phyloP scores from a whole-genome alignment of 2,797 vertebrate genomes.

The Cuculus canorus region DNA sequence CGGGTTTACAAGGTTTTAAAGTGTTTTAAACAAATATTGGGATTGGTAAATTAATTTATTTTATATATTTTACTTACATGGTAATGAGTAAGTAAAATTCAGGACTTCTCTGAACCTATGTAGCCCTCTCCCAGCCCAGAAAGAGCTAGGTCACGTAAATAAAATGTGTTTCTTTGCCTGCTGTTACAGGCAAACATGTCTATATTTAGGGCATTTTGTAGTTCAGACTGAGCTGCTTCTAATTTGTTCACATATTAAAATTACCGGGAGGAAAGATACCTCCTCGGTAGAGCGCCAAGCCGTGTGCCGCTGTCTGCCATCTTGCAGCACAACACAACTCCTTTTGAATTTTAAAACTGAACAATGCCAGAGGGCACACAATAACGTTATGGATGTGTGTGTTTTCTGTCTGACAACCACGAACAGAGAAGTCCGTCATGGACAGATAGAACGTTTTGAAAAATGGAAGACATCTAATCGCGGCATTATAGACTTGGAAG shows the following conservation, averaged over 20 bases:
- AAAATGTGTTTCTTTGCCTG: background rate
- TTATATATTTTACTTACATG: background rate
- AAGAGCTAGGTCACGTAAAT: background rate
- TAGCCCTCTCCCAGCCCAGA: background rate
- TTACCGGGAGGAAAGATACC: background rate
- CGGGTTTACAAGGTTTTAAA: background rate
- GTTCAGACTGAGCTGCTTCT: background rate
- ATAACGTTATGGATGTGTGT: background rate
- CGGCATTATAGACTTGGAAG: background rate
- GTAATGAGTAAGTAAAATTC: too few species aligned
- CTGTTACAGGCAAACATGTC: background rate
- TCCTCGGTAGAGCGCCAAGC: background rate
- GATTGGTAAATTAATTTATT: background rate
- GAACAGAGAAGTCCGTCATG: background rate
- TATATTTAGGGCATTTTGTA: background rate
- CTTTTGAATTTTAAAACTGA: background rate
- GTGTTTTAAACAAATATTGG: background rate
- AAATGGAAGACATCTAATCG: conserved; percentile 18
- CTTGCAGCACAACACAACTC: background rate
- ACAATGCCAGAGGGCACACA: background rate
- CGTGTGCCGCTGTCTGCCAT: background rate
- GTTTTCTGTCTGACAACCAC: background rate
- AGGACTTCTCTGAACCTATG: background rate
- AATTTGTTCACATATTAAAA: background rate
- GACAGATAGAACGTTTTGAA: background rate